Evolutionary conservation across 2,797 vertebrate species (phyloP).

Genomic region (Leptodactylus fallax): DNA sequence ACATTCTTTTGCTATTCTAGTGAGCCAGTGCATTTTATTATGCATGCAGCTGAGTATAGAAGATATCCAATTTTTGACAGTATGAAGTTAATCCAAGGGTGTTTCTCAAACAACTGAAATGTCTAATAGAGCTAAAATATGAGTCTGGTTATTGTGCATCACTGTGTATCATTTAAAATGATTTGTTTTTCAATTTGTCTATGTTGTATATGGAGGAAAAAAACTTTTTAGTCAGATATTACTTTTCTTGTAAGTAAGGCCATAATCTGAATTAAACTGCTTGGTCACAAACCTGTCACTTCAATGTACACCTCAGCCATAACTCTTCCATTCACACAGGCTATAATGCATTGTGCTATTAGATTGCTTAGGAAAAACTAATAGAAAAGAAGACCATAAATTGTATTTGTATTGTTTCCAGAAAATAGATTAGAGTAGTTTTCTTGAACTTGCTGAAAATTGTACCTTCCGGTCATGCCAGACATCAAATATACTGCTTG

Average conservation of each 20-base stretch:
- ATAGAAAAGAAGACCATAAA: conserved; percentile 48
- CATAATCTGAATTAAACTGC: conserved; percentile 51
- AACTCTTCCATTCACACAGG: conserved; percentile 32
- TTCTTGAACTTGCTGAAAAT: conserved; percentile 37
- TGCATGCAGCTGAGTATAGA: not conserved
- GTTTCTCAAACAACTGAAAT: not conserved
- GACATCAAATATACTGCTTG: conserved; percentile 32
- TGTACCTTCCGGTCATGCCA: not conserved
- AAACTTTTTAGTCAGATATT: conserved; percentile 24
- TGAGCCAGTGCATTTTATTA: not conserved
- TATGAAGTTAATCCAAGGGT: not conserved
- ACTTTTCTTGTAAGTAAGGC: conserved; percentile 42
- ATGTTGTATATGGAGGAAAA: not conserved
- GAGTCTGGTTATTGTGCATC: not conserved
- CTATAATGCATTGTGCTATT: conserved; percentile 46
- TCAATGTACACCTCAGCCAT: conserved; percentile 27
- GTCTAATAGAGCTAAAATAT: not conserved
- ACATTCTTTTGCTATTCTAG: not conserved
- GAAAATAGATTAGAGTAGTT: conserved; percentile 48
- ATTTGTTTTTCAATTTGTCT: not conserved
- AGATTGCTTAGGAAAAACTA: conserved; percentile 41
- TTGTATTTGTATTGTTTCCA: conserved; percentile 57
- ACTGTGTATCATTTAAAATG: conserved; percentile 14
- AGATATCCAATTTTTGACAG: conserved; percentile 7
- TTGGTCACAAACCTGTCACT: conserved; percentile 45